Evolutionary conservation across 2,888 invertebrate species (phyloP).

Genomic region (Brenthis ino): DNA sequence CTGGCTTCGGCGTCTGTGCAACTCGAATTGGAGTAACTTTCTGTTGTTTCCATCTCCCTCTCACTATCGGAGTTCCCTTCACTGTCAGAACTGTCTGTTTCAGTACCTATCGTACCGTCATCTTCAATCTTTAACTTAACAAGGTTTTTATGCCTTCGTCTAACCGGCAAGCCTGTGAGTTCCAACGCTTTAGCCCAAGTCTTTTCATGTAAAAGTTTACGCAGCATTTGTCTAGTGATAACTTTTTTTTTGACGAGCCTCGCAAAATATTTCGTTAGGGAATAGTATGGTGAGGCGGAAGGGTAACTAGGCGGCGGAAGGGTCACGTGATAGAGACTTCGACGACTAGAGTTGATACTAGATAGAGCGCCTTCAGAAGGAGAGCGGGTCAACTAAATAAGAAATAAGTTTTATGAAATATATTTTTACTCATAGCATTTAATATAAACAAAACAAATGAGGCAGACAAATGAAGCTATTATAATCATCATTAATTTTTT

Average conservation of each 20-base stretch:
- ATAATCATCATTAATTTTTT: too few relatives aligned
- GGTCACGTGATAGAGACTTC: slow-evolving; percentile 82
- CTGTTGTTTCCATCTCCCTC: slow-evolving; percentile 67
- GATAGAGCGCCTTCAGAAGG: slow-evolving; percentile 80
- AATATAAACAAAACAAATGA: not conserved
- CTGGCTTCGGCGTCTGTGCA: slow-evolving; percentile 62
- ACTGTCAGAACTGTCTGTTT: slow-evolving; percentile 70
- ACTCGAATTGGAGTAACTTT: slow-evolving; percentile 68
- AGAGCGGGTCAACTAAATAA: slow-evolving; percentile 78
- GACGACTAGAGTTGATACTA: slow-evolving; percentile 79
- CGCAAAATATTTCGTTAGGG: slow-evolving; percentile 89
- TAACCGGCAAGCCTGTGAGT: slow-evolving; percentile 70
- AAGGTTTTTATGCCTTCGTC: slow-evolving; percentile 72
- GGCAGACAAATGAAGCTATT: slow-evolving; percentile 8
- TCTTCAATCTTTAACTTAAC: slow-evolving; percentile 69
- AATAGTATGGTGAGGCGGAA: slow-evolving; percentile 89
- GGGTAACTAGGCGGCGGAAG: slow-evolving; percentile 89
- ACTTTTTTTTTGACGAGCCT: slow-evolving; percentile 87
- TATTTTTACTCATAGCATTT: not conserved
- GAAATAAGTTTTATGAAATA: slow-evolving; percentile 51
- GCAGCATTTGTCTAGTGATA: slow-evolving; percentile 87
- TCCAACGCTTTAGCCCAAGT: slow-evolving; percentile 78
- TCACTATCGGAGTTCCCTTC: slow-evolving; percentile 61
- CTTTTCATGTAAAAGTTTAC: slow-evolving; percentile 87
- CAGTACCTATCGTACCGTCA: slow-evolving; percentile 70